A percentile compares a stretch with the other conserved stretches of the same genome.
These are phyloP conservation scores for Habropoda laboriosa DNA, from an alignment of 1,140 invertebrate genomes.

Conservation along the genomic window DNA sequence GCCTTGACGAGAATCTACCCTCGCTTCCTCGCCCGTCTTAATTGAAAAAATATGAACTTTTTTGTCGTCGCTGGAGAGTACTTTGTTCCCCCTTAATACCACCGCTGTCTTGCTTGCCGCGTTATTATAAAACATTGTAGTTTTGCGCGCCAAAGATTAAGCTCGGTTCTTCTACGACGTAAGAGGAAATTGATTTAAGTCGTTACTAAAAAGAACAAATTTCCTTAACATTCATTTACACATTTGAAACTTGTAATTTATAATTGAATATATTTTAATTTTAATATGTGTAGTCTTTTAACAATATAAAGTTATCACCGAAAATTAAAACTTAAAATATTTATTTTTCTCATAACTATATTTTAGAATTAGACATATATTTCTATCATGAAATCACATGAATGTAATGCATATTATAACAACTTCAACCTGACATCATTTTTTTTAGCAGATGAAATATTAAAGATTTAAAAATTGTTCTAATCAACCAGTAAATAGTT, in stretches of 20 bases:
- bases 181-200: slow-evolving; percentile 61
- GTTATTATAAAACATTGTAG: slow-evolving; percentile 77
- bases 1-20: slow-evolving; percentile 70
- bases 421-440: no score
- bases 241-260: neutral
- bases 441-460: no score
- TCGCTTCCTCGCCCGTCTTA: slow-evolving; percentile 70
- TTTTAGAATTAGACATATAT: no score
- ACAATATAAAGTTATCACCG: no score
- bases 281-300: no score
- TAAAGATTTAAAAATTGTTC: no score
- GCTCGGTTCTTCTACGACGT: slow-evolving; percentile 14
- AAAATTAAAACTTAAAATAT: neutral
- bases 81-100: slow-evolving; percentile 68
- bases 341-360: no score
- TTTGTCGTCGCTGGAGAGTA: slow-evolving; percentile 76
- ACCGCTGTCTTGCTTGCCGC: slow-evolving; percentile 70
- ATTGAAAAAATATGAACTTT: slow-evolving; percentile 82
- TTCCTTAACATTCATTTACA: neutral
- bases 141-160: slow-evolving; percentile 64
- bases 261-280: no score
- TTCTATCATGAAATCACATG: no score
- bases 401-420: no score
- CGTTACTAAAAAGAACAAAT: slow-evolving; percentile 8
- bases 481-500: no score